Evolutionary conservation across 2,113 vertebrate genomes (phyloP).

Genomic region (Galemys pyrenaicus): DNA sequence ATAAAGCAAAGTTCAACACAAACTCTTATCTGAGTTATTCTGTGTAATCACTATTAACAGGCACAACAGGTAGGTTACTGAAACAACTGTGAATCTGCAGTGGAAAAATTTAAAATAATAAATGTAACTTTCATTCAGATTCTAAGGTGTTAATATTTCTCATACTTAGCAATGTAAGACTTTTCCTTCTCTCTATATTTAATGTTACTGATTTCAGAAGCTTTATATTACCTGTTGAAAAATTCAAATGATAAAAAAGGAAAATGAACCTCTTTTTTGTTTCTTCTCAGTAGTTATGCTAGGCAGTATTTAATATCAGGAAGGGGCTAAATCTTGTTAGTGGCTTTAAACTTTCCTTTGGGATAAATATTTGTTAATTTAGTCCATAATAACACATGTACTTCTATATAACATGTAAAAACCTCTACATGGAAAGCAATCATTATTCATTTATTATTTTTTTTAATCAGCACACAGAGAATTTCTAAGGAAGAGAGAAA

Average conservation of each 20-base stretch:
- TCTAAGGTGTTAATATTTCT: constrained; percentile 53
- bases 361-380: not conserved
- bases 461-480: too few species aligned
- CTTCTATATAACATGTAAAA: not conserved
- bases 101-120: constrained; percentile 66
- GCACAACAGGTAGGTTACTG: constrained; percentile 60
- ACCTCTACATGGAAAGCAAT: not conserved
- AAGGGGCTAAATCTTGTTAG: constrained; percentile 40
- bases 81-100: constrained; percentile 71
- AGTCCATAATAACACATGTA: not conserved
- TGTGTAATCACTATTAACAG: constrained; percentile 79
- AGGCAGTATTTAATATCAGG: constrained; percentile 46
- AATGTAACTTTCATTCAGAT: constrained; percentile 62
- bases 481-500: too few species aligned
- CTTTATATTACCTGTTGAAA: constrained; percentile 53
- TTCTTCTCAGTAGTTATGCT: not conserved
- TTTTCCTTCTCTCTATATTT: constrained; percentile 39
- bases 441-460: not conserved
- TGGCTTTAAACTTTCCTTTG: constrained; percentile 29
- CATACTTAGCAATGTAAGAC: constrained; percentile 72
- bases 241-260: constrained; percentile 39
- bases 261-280: not conserved
- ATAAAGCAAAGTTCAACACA: constrained; percentile 73
- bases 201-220: constrained; percentile 71
- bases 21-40: constrained; percentile 78